phyloP scores from a whole-genome alignment of 2,888 invertebrate genomes.

The Epirrhoe tristata region DNA sequence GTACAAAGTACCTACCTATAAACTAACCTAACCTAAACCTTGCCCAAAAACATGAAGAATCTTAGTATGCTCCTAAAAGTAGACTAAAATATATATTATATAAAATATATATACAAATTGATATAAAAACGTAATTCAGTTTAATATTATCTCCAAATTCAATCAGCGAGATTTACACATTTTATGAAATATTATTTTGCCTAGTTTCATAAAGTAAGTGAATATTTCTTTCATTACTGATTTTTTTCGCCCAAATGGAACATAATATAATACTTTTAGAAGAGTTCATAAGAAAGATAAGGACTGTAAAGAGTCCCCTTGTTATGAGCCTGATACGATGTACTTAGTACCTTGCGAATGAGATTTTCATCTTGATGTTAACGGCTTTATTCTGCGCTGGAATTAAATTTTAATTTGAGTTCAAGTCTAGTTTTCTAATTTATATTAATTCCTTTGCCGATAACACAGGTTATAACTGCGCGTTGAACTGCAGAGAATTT shows the following conservation, averaged over 20 bases:
- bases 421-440: background rate
- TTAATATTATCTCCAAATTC: background rate
- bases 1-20: too few relatives aligned
- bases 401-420: constrained; percentile 6
- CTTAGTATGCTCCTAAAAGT: too few relatives aligned
- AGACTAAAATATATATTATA: too few relatives aligned
- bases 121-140: background rate
- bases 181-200: background rate
- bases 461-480: background rate
- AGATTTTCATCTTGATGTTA: constrained; percentile 13
- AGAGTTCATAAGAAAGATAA: constrained; percentile 15
- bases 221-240: constrained; percentile 13
- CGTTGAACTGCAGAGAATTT: background rate
- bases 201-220: constrained; percentile 1
- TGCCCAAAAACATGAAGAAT: too few relatives aligned
- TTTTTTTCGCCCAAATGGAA: constrained; percentile 5
- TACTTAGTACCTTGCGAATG: constrained; percentile 21
- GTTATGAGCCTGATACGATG: constrained; percentile 18
- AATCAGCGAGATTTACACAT: background rate
- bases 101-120: too few relatives aligned
- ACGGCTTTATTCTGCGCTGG: constrained; percentile 5
- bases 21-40: too few relatives aligned
- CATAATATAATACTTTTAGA: constrained; percentile 12
- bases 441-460: background rate
- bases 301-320: constrained; percentile 9